Evolutionary conservation across 2,888 invertebrate genomes (phyloP), one percentile per base, ranked within the genome.

Genomic region (Eupithecia inturbata): DNA sequence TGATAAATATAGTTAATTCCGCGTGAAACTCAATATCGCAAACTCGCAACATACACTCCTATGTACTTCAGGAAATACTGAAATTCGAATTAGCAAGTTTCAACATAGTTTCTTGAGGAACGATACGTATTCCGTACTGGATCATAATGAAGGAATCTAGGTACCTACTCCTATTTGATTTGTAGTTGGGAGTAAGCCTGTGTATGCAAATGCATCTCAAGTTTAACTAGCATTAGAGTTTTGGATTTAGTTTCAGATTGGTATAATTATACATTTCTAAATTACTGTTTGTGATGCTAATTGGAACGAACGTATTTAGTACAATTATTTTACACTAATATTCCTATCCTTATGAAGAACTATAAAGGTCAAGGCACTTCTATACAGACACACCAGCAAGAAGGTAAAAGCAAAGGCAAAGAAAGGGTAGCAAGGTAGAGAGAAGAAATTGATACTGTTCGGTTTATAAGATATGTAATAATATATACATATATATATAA

Each of bases 21-120:
- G 64, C 72, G 70, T 76, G 67, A 78, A 72, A 72, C 74, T 76
- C 67, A 33, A 70, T 68, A 77, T 71, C 71, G 67, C 73, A 70
- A 73, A 76, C 72, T 75, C 57, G 62, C 57, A 74, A 73, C 68
- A 74, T 70, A 57, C 57, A 74, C 64, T 68, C 60, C 64, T 53
- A 64, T 53, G 74, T 75, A 75, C 69, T 69, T 63, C 66, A 16
- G 26, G 77, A 69, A 71, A 73, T 75, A 73, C 77, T 74, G 73
- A 73, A 76, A 76, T 76, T 74, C 71, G 73, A 76, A 75, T 78
- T 78, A 76, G 74, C 75, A 70, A 75, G 77, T 75, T 77, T 73
- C 68, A 70, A 72, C 68, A 70, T 70, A 74, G 74, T 74, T 77
- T 71, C 70, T 71, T 63, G 67, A 70, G 72, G 68, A 74, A 62